These are phyloP conservation scores for Orycteropus afer DNA, from an alignment of 2,113 vertebrate species.

Conservation along the genomic window DNA sequence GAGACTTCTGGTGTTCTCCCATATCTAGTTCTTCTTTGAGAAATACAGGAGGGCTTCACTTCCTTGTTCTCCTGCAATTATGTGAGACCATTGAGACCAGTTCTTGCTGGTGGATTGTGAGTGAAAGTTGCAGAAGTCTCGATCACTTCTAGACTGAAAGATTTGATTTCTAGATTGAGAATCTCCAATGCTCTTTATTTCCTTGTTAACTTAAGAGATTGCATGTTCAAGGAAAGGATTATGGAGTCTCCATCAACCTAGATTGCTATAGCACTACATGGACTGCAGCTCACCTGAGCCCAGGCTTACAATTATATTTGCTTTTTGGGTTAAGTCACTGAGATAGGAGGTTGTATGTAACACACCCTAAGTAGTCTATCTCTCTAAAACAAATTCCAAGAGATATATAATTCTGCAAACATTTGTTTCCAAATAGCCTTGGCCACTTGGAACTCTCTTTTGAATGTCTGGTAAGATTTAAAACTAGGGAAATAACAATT, in stretches of 20 bases:
- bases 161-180: conserved; percentile 2
- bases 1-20: background rate
- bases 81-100: background rate
- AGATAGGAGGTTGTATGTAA: background rate
- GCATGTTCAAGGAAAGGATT: background rate
- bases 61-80: background rate
- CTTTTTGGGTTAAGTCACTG: background rate
- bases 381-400: background rate
- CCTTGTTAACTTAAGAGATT: background rate
- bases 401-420: background rate
- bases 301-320: background rate
- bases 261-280: background rate
- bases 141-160: background rate
- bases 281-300: background rate
- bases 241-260: background rate
- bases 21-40: background rate
- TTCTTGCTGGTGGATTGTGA: background rate
- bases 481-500: conserved; percentile 2
- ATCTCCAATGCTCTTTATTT: background rate
- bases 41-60: background rate
- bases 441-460: background rate
- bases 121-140: background rate
- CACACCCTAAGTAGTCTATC: background rate
- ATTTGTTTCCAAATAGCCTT: conserved; percentile 1
- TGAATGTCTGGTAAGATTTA: conserved; percentile 29